These are phyloP conservation scores for Lerema accius DNA, from an alignment of 1,140 invertebrate genomes.

Conservation along the genomic window DNA sequence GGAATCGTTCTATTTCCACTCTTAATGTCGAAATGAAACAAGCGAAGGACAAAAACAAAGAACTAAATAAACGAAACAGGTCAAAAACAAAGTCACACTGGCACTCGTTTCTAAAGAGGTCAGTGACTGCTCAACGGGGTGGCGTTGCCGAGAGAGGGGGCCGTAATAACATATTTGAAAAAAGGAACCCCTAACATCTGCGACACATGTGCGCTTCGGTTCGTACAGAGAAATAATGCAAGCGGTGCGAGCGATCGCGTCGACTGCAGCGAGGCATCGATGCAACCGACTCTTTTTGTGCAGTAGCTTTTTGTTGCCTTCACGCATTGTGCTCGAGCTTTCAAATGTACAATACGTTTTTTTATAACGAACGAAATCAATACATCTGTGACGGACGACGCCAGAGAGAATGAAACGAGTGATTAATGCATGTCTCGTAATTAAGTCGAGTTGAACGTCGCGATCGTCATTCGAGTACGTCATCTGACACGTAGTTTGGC, in stretches of 20 bases:
- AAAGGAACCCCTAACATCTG: constrained; percentile 77
- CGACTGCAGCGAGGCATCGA: constrained; percentile 42
- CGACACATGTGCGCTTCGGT: constrained; percentile 73
- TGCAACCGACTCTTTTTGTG: constrained; percentile 58
- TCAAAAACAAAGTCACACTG: constrained; percentile 66
- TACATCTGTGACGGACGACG: constrained; percentile 53
- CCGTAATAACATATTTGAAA: constrained; percentile 75
- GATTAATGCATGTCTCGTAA: constrained; percentile 38
- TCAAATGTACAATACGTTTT: constrained; percentile 67
- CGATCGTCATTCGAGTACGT: constrained; percentile 27
- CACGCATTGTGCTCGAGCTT: constrained; percentile 70
- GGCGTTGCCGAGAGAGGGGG: constrained; percentile 50
- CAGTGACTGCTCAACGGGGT: constrained; percentile 74
- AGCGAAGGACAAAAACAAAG: constrained; percentile 16
- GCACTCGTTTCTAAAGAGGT: constrained; percentile 64
- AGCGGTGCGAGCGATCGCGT: constrained; percentile 66
- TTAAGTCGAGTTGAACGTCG: constrained; percentile 29
- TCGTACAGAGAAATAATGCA: constrained; percentile 73
- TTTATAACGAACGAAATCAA: constrained; percentile 68
- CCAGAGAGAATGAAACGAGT: constrained; percentile 28
- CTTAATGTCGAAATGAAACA: constrained; percentile 5
- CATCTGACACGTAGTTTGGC: constrained; percentile 49
- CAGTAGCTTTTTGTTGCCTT: constrained; percentile 71
- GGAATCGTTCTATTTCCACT: constrained; percentile 23
- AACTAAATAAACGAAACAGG: constrained; percentile 60